phyloP scores from a whole-genome alignment of 2,888 invertebrate genomes.

The Xylophagus ater region DNA sequence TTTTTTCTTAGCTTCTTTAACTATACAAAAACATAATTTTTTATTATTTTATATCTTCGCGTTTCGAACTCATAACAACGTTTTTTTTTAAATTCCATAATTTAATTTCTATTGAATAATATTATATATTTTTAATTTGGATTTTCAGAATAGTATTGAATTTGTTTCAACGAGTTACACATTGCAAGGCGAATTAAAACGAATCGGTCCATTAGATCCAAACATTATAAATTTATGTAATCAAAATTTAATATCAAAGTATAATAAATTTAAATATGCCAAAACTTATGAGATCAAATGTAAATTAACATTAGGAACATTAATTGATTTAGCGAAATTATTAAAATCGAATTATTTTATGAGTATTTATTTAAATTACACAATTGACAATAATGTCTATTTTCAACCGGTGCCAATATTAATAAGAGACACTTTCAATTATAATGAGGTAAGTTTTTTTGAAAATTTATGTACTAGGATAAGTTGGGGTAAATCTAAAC shows the following conservation, averaged over 20 bases:
- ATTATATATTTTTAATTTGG: background rate
- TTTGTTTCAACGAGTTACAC: conserved; percentile 22
- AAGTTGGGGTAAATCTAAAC: too few species aligned
- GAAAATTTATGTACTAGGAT: background rate
- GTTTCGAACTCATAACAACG: too few species aligned
- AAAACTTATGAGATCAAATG: conserved; percentile 22
- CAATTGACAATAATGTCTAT: conserved; percentile 20
- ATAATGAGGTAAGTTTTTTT: conserved; percentile 27
- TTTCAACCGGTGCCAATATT: conserved; percentile 33
- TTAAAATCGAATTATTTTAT: conserved; percentile 27
- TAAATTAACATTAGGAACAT: conserved; percentile 28
- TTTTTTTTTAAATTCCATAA: too few species aligned
- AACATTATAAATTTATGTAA: conserved; percentile 29
- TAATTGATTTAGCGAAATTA: conserved; percentile 28
- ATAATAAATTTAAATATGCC: conserved; percentile 14
- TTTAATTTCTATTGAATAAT: too few species aligned
- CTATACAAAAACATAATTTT: too few species aligned
- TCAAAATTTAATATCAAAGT: conserved; percentile 14
- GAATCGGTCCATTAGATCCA: conserved; percentile 27
- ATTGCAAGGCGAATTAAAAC: conserved; percentile 25
- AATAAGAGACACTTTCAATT: conserved; percentile 28
- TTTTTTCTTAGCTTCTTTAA: too few species aligned
- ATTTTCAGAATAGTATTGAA: background rate
- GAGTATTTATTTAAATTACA: conserved; percentile 33
- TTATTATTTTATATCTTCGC: too few species aligned